Evolutionary conservation across 2,797 vertebrate genomes (phyloP), one percentile per base, ranked within the genome.

Genomic region (Eulemur mongoz): DNA sequence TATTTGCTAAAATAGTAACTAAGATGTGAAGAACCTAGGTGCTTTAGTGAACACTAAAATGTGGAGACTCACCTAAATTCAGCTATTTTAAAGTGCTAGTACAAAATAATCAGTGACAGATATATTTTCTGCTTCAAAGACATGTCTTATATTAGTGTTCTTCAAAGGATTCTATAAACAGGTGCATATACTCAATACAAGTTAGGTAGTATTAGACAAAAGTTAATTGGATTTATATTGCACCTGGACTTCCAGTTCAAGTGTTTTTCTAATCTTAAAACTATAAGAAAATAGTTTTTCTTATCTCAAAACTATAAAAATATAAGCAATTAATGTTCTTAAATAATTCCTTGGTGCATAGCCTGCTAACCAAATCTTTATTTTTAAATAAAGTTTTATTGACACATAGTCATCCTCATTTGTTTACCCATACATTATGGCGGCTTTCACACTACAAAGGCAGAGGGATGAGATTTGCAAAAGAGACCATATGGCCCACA

Each of bases 281-380:
- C 2, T 79, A 61, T 63, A 85, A 82, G 25, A 94, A 95, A 97
- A 93, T 15, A 91, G 63, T 65, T 65, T n/a, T n/a, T 65, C 54
- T 57, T 0, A 22, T 89, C 14, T 85, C 40, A 61, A 48, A 91
- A n/a, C 7, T 86, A 67, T 73, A 85, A 78, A 25, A 94, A 96
- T 96, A 92, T 17, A 65, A 90, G 52, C 75, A 92, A 72, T 14
- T 93, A 23, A 97, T 89, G 83, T 78, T 97, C 59, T 69, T 97
- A 93, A 96, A 15, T 40, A 95, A 82, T 90, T n/a, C 4, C 14
- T 61, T 54, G 27, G 43, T 81, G 8, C 4, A 59, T 1, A 79
- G 4, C 14, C 12, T 43, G 5, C 38, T 88, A 25, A 27, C 1
- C 22, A 76, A 84, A 72, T 59, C 83, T 2, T 4, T 43, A 32